Base-by-base conservation (phyloP, 92 coral and sea anemone species). In the Epizoanthus stellaris region DNA sequence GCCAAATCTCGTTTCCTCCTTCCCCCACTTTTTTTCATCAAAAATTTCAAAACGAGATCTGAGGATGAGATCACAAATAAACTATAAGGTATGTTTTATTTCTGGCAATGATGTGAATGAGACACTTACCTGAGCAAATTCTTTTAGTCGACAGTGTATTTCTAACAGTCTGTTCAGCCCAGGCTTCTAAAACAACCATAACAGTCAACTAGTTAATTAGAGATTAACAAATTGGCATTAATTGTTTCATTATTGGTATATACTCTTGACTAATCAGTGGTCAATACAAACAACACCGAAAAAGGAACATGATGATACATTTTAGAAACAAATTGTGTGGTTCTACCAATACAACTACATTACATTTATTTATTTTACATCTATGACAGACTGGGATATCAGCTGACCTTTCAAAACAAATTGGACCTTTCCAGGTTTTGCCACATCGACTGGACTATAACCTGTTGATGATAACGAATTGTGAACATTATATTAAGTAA, bases 371-470 rank as follows among this genome's bases (percentile, higher is more conserved):
- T 52, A 52, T 52, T 52, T 4, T 39, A 42, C 16, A 70, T 36
- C 38, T 42, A 42, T 10, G 8, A 66, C 21, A 3, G 23, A 11
- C 16, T 23, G 39, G 2, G 34, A 39, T 25, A 25, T 16, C 6
- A 11, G 15, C 82, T 77, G 23, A 96, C 99, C 97, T 92, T 85
- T 92, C 42, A 96, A 87, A 2, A 88, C 75, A 6, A 83, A 43
- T 47, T 87, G 93, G 9, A 96, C 93, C 63, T 69, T 87, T 77
- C 80, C 86, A 40, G 91, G 91, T 43, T 88, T 91, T 0, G 98
- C 93, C 3, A 96, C 88, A 77, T 96, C 98, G 9, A 94, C 85
- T 13, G 99, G 94, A 11, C 98, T 94, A 66, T 82, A 89, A 39
- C 96, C 95, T 92, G 70, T 77, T 77, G 6, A 19, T 60, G 36